Evolutionary conservation across 30 jellyfish, hydroid and myxozoan genomes (phyloP).

Genomic region (Cassiopea xamachana): DNA sequence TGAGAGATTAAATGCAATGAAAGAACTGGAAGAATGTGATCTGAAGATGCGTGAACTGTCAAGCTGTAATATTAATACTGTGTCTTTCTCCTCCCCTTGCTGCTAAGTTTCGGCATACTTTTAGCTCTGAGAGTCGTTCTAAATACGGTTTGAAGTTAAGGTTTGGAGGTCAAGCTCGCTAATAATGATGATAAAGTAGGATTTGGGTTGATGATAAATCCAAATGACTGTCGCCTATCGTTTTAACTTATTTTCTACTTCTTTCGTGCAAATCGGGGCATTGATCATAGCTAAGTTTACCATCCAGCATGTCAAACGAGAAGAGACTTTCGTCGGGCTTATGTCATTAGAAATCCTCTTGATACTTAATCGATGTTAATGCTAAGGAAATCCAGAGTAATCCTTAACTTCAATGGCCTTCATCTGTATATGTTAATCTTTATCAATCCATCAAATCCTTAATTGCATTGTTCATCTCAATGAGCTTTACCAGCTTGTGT

Average conservation of each 20-base stretch:
- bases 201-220: not conserved
- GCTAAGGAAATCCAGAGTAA: not conserved
- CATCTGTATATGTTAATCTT: not conserved
- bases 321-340: not conserved
- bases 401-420: not conserved
- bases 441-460: not conserved
- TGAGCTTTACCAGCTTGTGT: not conserved
- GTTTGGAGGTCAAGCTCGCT: not conserved
- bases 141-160: not conserved
- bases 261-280: not conserved
- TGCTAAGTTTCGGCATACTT: too few species aligned
- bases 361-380: not conserved
- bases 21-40: too few species aligned
- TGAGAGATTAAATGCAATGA: too few species aligned
- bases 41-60: too few species aligned
- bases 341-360: constrained; percentile 2
- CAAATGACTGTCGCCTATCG: not conserved
- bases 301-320: not conserved
- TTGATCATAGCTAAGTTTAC: not conserved
- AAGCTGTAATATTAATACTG: too few species aligned
- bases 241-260: not conserved
- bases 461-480: not conserved
- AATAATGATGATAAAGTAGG: not conserved
- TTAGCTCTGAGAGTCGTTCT: too few species aligned
- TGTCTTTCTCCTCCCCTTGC: not conserved